A percentile compares a stretch with the other conserved stretches of the same genome.
Conservation (phyloP, 2,113 vertebrate genomes). For the Ceuthmochares aereus region DNA sequence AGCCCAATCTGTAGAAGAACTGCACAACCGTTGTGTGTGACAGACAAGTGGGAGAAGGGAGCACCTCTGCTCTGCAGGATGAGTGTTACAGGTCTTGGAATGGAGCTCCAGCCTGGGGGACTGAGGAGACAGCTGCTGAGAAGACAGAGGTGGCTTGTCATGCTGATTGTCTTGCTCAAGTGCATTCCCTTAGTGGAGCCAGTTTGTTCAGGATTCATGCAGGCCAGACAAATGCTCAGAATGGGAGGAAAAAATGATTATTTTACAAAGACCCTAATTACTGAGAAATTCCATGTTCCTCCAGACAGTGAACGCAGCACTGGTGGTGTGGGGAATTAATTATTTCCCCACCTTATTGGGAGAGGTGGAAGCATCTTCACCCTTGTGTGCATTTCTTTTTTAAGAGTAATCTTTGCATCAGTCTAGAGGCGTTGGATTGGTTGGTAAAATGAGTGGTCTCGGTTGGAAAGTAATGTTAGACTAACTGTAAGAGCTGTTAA, state of each 20-base stretch:
- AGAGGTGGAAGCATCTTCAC: not conserved
- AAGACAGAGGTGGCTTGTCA: not conserved
- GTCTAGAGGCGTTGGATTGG: not conserved
- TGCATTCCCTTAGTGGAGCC: not conserved
- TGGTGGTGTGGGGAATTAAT: not conserved
- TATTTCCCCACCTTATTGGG: fast-evolving
- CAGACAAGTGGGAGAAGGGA: not conserved
- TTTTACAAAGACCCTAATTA: not conserved
- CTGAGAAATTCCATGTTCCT: not conserved
- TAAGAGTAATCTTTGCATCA: not conserved
- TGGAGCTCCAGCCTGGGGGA: not conserved
- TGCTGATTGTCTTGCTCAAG: not conserved
- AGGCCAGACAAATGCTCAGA: not conserved
- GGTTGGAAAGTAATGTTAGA: not conserved
- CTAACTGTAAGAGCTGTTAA: not conserved
- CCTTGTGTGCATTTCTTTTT: not conserved
- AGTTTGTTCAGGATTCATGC: not conserved
- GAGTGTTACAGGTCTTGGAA: not conserved
- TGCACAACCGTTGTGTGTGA: not conserved
- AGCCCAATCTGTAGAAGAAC: not conserved
- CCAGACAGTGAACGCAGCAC: not conserved
- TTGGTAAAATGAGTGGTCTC: not conserved
- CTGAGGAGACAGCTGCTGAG: not conserved
- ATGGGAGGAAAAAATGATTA: not conserved
- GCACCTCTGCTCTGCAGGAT: not conserved